Conservation (phyloP, 1,140 invertebrate genomes). For the Paraescarpia echinospica region DNA sequence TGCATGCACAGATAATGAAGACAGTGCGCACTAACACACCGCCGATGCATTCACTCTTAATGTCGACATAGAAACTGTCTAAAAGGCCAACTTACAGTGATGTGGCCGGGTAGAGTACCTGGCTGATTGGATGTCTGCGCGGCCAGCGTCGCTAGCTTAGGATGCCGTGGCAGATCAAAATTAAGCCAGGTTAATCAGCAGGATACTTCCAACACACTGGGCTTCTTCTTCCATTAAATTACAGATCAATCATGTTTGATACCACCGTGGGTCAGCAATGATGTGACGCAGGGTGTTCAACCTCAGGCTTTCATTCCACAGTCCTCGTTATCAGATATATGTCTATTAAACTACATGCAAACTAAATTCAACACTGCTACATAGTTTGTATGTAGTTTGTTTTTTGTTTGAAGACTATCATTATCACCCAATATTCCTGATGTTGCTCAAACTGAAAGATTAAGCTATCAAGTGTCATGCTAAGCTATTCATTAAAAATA, state of each 20-base stretch:
- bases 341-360: background rate
- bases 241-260: background rate
- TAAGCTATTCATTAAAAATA: too few species aligned
- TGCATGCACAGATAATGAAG: background rate
- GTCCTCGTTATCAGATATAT: background rate
- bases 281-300: background rate
- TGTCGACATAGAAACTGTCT: background rate
- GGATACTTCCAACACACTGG: background rate
- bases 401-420: too few species aligned
- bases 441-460: too few species aligned
- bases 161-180: background rate
- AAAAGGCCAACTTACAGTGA: background rate
- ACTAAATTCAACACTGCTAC: background rate
- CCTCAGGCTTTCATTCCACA: background rate
- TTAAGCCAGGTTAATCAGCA: background rate
- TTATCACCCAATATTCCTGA: too few species aligned
- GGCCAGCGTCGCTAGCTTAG: background rate
- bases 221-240: background rate
- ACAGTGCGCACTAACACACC: background rate
- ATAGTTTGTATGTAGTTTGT: too few species aligned
- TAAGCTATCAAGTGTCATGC: too few species aligned
- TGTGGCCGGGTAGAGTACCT: background rate
- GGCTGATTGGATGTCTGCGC: background rate
- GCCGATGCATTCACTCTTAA: background rate
- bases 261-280: background rate